Conservation (phyloP, 2,888 invertebrate genomes). For the Blastobasis lacticolella region DNA sequence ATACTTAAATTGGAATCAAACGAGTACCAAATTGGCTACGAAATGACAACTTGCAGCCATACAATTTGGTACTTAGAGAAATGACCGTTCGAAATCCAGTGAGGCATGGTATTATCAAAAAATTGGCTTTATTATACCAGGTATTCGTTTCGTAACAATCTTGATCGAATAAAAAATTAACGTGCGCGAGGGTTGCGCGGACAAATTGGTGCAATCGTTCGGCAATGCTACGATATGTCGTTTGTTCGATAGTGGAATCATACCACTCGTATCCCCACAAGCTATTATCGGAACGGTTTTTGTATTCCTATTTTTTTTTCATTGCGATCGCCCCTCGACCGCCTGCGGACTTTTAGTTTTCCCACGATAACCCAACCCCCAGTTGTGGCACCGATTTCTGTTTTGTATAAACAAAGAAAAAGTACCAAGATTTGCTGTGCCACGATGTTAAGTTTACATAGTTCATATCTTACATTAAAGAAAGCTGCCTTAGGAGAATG, state of each 20-base stretch:
- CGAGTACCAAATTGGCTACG: constrained; percentile 51
- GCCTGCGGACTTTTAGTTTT: constrained; percentile 8
- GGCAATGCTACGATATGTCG: constrained; percentile 14
- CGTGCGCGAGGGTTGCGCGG: constrained; percentile 42
- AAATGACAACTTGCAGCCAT: constrained; percentile 55
- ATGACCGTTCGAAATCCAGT: constrained; percentile 40
- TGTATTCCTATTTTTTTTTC: not conserved
- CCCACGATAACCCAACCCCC: constrained; percentile 9
- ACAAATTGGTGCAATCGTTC: constrained; percentile 61
- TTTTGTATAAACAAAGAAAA: not conserved
- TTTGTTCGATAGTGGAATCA: constrained; percentile 26
- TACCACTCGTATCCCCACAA: constrained; percentile 17
- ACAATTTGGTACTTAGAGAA: constrained; percentile 55
- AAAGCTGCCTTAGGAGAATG: too few species aligned
- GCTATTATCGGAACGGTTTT: constrained; percentile 11
- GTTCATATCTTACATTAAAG: too few species aligned
- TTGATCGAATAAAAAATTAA: constrained; percentile 70
- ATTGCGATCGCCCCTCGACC: constrained; percentile 1
- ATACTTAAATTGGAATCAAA: constrained; percentile 65
- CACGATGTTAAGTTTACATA: too few species aligned
- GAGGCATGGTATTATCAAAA: constrained; percentile 58
- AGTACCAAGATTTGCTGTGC: not conserved
- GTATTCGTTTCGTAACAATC: constrained; percentile 57
- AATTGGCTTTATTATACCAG: constrained; percentile 69
- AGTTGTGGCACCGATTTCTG: not conserved